A percentile compares a stretch with the other conserved stretches of the same genome.
Evolutionary conservation across 1,140 invertebrate genomes (phyloP).

Genomic region (Drosophila truncata): DNA sequence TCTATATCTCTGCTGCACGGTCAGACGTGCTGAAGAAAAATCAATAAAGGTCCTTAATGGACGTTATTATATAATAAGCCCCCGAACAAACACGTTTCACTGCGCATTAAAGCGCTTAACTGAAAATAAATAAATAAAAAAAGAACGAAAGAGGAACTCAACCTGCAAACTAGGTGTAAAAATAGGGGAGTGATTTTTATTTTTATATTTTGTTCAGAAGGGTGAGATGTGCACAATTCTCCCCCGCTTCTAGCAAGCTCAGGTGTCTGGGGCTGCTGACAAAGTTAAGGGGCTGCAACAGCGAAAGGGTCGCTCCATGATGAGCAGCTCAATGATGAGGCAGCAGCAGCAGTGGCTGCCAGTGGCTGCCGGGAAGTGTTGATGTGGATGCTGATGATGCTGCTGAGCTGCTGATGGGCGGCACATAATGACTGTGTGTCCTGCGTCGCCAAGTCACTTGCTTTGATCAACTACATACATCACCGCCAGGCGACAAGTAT

Average conservation of each 20-base stretch:
- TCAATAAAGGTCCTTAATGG: conserved; percentile 80
- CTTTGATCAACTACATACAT: conserved; percentile 65
- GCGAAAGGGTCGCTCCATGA: conserved; percentile 33
- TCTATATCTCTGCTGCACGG: conserved; percentile 12
- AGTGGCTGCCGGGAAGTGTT: conserved; percentile 17
- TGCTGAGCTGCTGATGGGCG: conserved; percentile 56
- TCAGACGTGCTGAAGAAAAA: conserved; percentile 75
- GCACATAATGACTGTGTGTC: conserved; percentile 63
- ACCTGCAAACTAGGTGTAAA: conserved; percentile 48
- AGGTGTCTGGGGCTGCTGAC: conserved; percentile 25
- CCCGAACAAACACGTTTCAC: conserved; percentile 68
- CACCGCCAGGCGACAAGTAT: conserved; percentile 31
- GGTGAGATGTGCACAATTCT: neutral
- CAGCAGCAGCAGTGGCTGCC: conserved; percentile 31
- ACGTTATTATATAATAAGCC: conserved; percentile 83
- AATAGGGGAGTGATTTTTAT: conserved; percentile 28
- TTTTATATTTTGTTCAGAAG: conserved; percentile 7
- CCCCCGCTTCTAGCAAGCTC: conserved; percentile 6
- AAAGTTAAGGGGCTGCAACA: conserved; percentile 8
- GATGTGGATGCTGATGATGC: conserved; percentile 19
- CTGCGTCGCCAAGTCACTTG: conserved; percentile 49
- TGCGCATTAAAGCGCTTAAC: conserved; percentile 71
- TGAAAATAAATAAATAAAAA: conserved; percentile 59
- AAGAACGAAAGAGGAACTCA: conserved; percentile 7
- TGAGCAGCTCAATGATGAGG: conserved; percentile 38